phyloP scores from a whole-genome alignment of 92 coral and sea anemone species.

The Palythoa caribaeorum region DNA sequence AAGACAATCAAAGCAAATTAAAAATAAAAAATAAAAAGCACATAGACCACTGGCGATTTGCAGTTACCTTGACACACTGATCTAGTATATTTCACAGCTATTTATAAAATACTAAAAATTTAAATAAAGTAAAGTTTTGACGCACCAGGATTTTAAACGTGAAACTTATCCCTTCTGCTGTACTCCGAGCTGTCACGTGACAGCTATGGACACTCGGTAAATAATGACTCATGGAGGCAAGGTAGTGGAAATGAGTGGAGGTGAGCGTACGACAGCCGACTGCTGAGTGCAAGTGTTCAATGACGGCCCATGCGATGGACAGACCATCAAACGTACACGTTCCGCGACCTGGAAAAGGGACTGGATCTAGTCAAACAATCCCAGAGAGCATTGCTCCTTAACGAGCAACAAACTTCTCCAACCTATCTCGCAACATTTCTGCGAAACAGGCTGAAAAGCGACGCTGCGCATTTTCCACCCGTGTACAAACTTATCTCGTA shows the following conservation, averaged over 20 bases:
- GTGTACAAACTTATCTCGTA: no score
- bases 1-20: no score
- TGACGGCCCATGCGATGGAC: conserved; percentile 87
- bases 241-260: conserved; percentile 81
- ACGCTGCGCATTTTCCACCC: no score
- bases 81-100: no score
- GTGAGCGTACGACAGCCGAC: conserved; percentile 81
- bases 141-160: conserved; percentile 81
- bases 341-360: conserved; percentile 73
- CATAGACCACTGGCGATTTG: neutral
- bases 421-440: no score
- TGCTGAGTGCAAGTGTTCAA: conserved; percentile 73
- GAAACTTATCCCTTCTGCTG: conserved; percentile 71
- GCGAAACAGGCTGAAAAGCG: no score
- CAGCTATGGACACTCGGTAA: conserved; percentile 77
- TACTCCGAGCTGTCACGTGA: conserved; percentile 83
- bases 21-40: no score
- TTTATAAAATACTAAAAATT: no score
- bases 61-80: no score
- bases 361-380: no score
- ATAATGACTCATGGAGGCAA: conserved; percentile 67
- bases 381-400: no score
- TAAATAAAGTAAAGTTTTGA: neutral
- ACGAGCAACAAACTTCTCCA: no score
- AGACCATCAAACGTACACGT: conserved; percentile 88